Evolutionary conservation across 2,113 vertebrate genomes (phyloP).

Genomic region (Onychostruthus taczanowskii): DNA sequence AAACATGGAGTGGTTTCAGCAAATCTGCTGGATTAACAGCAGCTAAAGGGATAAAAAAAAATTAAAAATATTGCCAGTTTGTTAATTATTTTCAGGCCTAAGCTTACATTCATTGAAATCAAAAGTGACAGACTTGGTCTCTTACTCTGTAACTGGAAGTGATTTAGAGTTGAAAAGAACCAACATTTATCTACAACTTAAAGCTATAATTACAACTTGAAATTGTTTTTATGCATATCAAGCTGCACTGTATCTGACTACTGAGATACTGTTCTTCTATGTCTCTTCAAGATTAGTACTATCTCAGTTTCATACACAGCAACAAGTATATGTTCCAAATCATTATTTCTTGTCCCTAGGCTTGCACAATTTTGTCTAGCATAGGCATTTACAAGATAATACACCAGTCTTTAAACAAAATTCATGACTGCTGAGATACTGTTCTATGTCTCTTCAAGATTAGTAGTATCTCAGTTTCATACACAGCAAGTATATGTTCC

Average conservation of each 20-base stretch:
- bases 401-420: neutral
- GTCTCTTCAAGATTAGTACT: neutral
- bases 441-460: slow-evolving; percentile 7
- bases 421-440: neutral
- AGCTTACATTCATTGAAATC: neutral
- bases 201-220: slow-evolving; percentile 11
- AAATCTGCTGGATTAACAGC: neutral
- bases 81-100: neutral
- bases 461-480: neutral
- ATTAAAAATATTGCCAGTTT: neutral
- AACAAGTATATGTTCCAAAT: neutral
- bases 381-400: neutral
- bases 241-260: neutral
- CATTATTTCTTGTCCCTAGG: slow-evolving; percentile 10
- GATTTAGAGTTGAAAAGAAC: neutral
- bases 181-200: slow-evolving; percentile 23
- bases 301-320: slow-evolving; percentile 5
- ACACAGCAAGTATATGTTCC: neutral
- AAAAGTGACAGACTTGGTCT: neutral
- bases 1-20: neutral
- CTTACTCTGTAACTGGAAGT: neutral
- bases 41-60: neutral
- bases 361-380: neutral
- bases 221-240: neutral
- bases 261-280: neutral